Evolutionary conservation across 1,140 invertebrate species (phyloP), one percentile per base, ranked within the genome.

Genomic region (Mactra quadrangularis): DNA sequence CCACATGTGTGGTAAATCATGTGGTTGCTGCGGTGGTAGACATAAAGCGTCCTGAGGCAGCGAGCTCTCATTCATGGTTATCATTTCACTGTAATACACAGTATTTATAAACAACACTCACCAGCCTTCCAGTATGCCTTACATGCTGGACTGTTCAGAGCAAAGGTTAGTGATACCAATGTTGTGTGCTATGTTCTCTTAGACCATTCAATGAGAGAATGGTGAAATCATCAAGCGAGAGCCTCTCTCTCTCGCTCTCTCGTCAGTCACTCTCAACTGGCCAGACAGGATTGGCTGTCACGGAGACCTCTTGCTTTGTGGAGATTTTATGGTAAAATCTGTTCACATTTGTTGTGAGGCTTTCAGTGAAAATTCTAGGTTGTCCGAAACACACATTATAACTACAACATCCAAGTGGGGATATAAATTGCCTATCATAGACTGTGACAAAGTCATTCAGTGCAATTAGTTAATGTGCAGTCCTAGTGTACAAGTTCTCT

Each of bases 21-120:
- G 96, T 88, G 95, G 96, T 27, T 90, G 97, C 33, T 97, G 97
- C 86, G 97, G 97, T n/a, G 96, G 96, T 0, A 94, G 95, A 82
- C 97, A 98, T 93, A 95, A 95, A 88, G 95, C 96, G 11, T 59
- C 78, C 31, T 82, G 78, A 82, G 66, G 45, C 55, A 53, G 11
- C 19, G 19, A 41, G 47, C 64, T 47, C 59, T 50, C 45, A 52
- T 52, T 33, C 60, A 64, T 3, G 33, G 60, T 35, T 45, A 13
- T 60, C 38, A 60, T 50, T 35, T 76, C 47, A 52, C 55, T 33
- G 55, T 33, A 47, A 60, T 57, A 45, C 41, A 52, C 55, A 59
- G 53, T 57, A 74, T 74, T 71, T 57, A 41, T 22, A 47, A 72
- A 55, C n/a, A 31, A 15, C 3, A 17, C 29, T 76, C 22, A 38